Conservation (phyloP, 2,113 vertebrate genomes). For the Spea bombifrons region DNA sequence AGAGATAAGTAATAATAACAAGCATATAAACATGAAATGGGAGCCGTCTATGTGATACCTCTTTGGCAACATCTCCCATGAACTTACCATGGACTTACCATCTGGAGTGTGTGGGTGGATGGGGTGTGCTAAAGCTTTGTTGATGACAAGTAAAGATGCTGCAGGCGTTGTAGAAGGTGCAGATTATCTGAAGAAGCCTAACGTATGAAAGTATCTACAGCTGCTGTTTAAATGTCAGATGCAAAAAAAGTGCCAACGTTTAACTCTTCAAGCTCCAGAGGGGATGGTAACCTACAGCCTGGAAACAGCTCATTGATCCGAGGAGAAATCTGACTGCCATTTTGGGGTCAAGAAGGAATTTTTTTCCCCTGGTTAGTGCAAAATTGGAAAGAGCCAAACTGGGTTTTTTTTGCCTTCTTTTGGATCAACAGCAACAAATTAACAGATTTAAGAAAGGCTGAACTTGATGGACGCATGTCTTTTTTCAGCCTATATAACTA, state of each 20-base stretch:
- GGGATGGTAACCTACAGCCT: too few relatives aligned
- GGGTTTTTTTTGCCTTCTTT: too few relatives aligned
- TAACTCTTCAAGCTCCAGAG: background rate
- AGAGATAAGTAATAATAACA: constrained; percentile 33
- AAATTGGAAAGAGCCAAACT: too few relatives aligned
- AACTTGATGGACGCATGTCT: too few relatives aligned
- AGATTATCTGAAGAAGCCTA: background rate
- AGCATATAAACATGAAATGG: constrained; percentile 34
- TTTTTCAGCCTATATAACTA: too few relatives aligned
- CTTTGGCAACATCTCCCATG: constrained; percentile 13
- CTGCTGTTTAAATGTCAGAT: background rate
- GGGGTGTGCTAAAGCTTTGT: constrained; percentile 18
- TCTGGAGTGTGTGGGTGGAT: constrained; percentile 36
- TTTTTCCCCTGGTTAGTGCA: too few relatives aligned
- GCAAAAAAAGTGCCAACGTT: background rate
- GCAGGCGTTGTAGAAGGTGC: constrained; percentile 23
- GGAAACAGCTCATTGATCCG: too few relatives aligned
- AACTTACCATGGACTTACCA: constrained; percentile 40
- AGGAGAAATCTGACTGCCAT: too few relatives aligned
- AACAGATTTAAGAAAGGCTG: too few relatives aligned
- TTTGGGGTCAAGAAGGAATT: too few relatives aligned
- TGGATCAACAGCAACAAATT: too few relatives aligned
- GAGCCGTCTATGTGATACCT: constrained; percentile 17
- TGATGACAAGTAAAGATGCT: constrained; percentile 30
- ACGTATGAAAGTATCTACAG: background rate